Percentiles rank a stretch among this genome's conserved stretches.
These are phyloP conservation scores for Oegoconia quadripuncta DNA, from an alignment of 2,888 invertebrate species.

Conservation along the genomic window DNA sequence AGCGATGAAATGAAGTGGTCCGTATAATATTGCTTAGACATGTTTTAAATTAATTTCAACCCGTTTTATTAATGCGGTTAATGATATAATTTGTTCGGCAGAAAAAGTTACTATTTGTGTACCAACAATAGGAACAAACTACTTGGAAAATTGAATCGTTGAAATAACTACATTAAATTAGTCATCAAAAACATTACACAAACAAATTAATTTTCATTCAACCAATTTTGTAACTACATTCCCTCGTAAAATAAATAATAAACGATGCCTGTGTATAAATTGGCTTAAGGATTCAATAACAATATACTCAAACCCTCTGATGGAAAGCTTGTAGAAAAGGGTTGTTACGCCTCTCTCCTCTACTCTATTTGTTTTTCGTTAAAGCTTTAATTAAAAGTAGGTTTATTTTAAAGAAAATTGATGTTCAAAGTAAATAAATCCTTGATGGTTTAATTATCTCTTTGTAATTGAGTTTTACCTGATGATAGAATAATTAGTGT, in stretches of 20 bases:
- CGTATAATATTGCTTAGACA: conserved; percentile 78
- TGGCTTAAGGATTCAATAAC: conserved; percentile 27
- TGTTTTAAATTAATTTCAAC: conserved; percentile 76
- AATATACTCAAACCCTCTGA: conserved; percentile 33
- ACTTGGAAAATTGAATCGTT: too few species aligned
- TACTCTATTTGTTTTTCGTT: conserved; percentile 74
- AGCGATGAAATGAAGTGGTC: conserved; percentile 79
- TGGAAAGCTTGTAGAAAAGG: conserved; percentile 50
- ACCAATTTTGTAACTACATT: background rate
- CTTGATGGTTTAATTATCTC: conserved; percentile 75
- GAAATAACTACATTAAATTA: too few species aligned
- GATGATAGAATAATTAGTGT: conserved; percentile 59
- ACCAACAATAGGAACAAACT: background rate
- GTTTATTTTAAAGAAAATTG: conserved; percentile 76
- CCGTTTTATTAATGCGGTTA: conserved; percentile 54
- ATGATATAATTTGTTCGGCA: conserved; percentile 35
- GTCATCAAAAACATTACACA: too few species aligned
- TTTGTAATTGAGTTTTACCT: conserved; percentile 74
- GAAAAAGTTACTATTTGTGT: background rate
- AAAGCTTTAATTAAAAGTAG: conserved; percentile 76
- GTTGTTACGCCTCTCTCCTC: conserved; percentile 52
- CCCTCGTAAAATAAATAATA: conserved; percentile 11
- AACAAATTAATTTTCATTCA: background rate
- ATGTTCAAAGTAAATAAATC: conserved; percentile 76
- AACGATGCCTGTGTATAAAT: conserved; percentile 19